Base-by-base conservation (phyloP, 2,113 vertebrate species). In the Tricholaema leucomelas region DNA sequence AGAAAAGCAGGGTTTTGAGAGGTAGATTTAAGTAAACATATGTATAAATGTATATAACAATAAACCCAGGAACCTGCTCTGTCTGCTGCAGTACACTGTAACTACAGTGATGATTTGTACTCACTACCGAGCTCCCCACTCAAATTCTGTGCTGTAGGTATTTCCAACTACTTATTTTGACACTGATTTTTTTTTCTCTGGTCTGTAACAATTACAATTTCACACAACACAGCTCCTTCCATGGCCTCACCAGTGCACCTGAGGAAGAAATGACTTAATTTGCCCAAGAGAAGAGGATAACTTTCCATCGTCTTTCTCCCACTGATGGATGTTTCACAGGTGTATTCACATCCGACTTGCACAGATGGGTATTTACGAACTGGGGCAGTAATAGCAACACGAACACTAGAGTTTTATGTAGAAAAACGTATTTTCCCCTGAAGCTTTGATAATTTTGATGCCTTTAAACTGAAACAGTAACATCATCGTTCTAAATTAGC, bases 251-350 rank as follows among this genome's bases (percentile, higher is more conserved):
- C 54, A 76, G 33, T 11, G 8, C 4, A n/a, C 44, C 36, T 9
- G 18, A 74, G 64, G 77, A 65, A 78, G 70, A 78, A 80, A 17
- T 5, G 8, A 36, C 16, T 55, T 44, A 3, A 91, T 70, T 87
- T 87, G 42, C 44, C 87, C 55, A 66, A 95, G 67, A 93, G 85
- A 93, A 73, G 36, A 78, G 54, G 35, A 63, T 50, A 27, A 16
- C 30, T 73, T 67, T 81, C 21, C 31, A 38, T 77, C 95, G 96
- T 16, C 42, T 28, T 77, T 91, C 92, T 83, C 56, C 59, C n/a
- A 55, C 27, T 30, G 14, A 46, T 70, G 66, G 56, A 54, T 91
- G 60, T 87, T 86, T 54, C 18, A 58, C 13, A 58, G 38, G 31
- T 7, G 2, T 50, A 77, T 59, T 64, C 75, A 91, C 90, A 88